Conservation (phyloP, 37 sponge, comb jelly and placozoan genomes). For the Oscarella lobularis region DNA sequence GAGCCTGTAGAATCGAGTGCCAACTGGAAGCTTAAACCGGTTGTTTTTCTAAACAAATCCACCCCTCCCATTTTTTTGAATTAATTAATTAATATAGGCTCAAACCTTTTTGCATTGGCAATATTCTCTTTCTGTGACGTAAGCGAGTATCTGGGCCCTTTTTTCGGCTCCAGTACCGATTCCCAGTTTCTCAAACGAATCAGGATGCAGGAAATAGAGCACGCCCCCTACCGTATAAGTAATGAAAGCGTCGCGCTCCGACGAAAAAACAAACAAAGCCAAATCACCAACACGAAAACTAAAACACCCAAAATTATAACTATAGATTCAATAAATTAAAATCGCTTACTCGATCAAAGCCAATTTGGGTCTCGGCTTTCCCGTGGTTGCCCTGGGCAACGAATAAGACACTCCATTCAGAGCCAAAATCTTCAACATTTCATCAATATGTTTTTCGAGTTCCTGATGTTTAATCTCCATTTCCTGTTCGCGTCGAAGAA, state of each 20-base stretch:
- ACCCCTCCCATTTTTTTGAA: too few relatives aligned
- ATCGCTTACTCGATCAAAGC: background rate
- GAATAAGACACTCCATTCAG: too few relatives aligned
- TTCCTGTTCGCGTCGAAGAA: background rate
- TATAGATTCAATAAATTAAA: background rate
- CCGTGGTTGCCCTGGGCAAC: too few relatives aligned
- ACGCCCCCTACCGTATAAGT: background rate
- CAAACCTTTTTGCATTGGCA: background rate
- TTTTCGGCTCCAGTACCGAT: background rate
- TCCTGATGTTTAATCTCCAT: background rate
- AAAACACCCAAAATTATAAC: background rate
- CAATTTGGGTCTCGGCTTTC: too few relatives aligned
- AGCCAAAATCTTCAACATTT: background rate
- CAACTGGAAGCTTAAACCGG: conserved; percentile 1
- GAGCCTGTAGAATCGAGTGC: background rate
- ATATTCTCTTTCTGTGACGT: background rate
- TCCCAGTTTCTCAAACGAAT: background rate
- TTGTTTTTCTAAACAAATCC: background rate
- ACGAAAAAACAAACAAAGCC: background rate
- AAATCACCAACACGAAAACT: background rate
- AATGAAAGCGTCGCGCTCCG: background rate
- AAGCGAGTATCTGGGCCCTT: background rate
- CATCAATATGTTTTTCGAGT: background rate
- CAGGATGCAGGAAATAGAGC: background rate
- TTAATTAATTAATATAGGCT: too few relatives aligned